phyloP scores from a whole-genome alignment of 2,888 invertebrate species.

The Rhynchonema sp. region DNA sequence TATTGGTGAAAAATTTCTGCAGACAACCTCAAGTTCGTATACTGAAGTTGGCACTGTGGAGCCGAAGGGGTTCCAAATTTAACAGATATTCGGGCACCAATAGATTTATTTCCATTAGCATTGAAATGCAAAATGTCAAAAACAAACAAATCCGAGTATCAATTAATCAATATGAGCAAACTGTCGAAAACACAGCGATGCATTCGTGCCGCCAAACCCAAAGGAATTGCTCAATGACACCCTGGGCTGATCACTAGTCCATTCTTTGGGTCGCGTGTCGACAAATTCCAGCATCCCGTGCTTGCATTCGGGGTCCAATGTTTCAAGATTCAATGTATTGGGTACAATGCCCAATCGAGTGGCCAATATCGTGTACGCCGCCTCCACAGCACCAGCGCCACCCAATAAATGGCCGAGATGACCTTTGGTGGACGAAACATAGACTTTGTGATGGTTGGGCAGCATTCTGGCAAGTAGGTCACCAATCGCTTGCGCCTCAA shows the following conservation, averaged over 20 bases:
- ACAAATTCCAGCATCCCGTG: conserved; percentile 48
- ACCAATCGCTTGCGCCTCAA: conserved; percentile 14
- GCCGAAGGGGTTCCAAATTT: no score
- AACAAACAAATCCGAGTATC: neutral
- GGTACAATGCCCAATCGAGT: conserved; percentile 55
- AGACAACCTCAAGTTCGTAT: no score
- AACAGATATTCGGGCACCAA: no score
- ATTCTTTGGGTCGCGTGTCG: conserved; percentile 38
- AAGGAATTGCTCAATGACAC: conserved; percentile 87
- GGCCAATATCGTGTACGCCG: conserved; percentile 60
- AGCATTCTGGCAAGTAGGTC: conserved; percentile 7
- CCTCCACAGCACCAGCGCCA: conserved; percentile 84
- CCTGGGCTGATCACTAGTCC: conserved; percentile 34
- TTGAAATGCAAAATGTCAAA: no score
- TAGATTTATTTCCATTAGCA: no score
- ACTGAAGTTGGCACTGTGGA: no score
- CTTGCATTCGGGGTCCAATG: conserved; percentile 45
- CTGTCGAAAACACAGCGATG: conserved; percentile 48
- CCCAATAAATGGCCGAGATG: conserved; percentile 86
- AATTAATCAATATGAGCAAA: neutral
- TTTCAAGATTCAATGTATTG: conserved; percentile 66
- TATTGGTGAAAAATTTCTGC: no score
- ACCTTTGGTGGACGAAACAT: conserved; percentile 73
- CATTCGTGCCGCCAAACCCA: conserved; percentile 97
- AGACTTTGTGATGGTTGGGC: conserved; percentile 29